These are phyloP conservation scores for Temnothorax ravouxi DNA, from an alignment of 2,888 invertebrate genomes.

Conservation along the genomic window DNA sequence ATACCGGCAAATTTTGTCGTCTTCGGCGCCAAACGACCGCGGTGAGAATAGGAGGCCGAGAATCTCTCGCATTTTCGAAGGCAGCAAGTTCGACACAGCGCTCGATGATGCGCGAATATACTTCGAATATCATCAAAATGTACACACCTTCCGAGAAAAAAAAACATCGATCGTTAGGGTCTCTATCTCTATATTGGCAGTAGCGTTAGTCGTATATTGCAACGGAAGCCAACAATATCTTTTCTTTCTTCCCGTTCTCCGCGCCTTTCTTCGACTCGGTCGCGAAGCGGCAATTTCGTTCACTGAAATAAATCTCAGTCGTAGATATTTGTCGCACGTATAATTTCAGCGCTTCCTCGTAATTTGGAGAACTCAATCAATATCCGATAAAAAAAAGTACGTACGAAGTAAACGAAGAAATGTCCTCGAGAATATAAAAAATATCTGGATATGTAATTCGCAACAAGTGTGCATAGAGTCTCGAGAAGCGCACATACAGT, in stretches of 20 bases:
- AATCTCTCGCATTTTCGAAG: slow-evolving; percentile 29
- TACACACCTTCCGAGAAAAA: slow-evolving; percentile 43
- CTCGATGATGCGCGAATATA: slow-evolving; percentile 41
- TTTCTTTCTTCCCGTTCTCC: not conserved
- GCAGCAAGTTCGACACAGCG: slow-evolving; percentile 49
- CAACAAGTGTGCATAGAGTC: slow-evolving; percentile 12
- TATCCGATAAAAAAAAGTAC: not conserved
- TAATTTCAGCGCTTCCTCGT: not conserved
- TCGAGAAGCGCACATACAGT: slow-evolving; percentile 26
- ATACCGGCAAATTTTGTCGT: not conserved
- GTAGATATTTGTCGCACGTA: not conserved
- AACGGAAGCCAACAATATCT: slow-evolving; percentile 29
- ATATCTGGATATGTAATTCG: slow-evolving; percentile 1
- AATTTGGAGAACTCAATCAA: not conserved
- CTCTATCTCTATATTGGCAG: slow-evolving; percentile 73
- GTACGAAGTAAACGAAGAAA: not conserved
- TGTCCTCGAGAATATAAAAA: not conserved
- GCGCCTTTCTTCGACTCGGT: slow-evolving; percentile 28
- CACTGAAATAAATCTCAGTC: not conserved
- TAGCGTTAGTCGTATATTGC: slow-evolving; percentile 69
- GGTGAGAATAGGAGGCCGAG: slow-evolving; percentile 9
- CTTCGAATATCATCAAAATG: slow-evolving; percentile 33
- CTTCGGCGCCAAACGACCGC: not conserved
- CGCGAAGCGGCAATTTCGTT: slow-evolving; percentile 5
- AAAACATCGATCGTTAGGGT: slow-evolving; percentile 54